Evolutionary conservation across 2,888 invertebrate species (phyloP).

Genomic region (Micropterix aruncella): DNA sequence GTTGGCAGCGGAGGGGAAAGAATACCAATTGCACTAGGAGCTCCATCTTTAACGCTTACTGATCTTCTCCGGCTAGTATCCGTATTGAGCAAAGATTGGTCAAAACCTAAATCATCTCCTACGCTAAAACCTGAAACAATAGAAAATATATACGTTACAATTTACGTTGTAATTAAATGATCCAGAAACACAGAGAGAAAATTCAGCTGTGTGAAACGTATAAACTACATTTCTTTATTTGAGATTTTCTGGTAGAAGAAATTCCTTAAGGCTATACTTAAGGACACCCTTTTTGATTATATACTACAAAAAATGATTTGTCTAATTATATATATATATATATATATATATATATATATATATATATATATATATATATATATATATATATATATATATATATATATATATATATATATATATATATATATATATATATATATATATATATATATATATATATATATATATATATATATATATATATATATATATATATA

Average conservation of each 20-base stretch:
- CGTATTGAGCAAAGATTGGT: slow-evolving; percentile 65
- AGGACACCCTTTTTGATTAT: no score
- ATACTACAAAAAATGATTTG: neutral
- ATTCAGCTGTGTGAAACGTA: neutral
- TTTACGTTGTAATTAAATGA: neutral
- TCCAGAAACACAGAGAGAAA: neutral
- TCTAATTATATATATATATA: neutral
- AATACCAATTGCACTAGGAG: slow-evolving; percentile 27
- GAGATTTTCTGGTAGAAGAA: no score
- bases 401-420: neutral
- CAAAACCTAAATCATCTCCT: slow-evolving; percentile 76
- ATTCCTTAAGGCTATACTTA: no score
- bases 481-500: neutral
- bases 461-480: neutral
- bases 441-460: neutral
- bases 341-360: neutral
- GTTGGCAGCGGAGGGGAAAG: slow-evolving; percentile 9
- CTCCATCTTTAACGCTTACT: slow-evolving; percentile 39
- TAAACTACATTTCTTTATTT: no score
- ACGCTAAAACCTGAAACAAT: slow-evolving; percentile 62
- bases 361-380: neutral
- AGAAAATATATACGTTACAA: slow-evolving; percentile 9
- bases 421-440: neutral
- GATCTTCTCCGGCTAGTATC: slow-evolving; percentile 59
- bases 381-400: neutral